Evolutionary conservation across 2,888 invertebrate genomes (phyloP).

Genomic region (Notocelia uddmanniana): DNA sequence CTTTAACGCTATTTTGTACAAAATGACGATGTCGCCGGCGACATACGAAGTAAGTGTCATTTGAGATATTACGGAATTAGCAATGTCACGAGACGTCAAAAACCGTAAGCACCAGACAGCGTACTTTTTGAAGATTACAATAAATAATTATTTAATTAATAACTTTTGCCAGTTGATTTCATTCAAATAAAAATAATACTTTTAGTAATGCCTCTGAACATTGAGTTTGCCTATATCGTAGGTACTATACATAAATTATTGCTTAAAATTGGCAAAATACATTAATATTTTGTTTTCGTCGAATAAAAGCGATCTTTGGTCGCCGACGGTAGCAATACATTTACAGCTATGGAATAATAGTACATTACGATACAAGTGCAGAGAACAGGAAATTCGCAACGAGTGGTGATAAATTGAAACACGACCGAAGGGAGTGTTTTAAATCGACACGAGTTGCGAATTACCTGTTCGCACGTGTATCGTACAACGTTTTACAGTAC

Average conservation of each 20-base stretch:
- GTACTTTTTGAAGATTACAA: background rate
- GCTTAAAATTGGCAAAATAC: conserved; percentile 23
- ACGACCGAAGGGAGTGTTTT: no score
- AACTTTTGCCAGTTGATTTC: background rate
- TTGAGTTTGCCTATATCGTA: conserved; percentile 1
- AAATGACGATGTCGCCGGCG: background rate
- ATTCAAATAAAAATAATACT: conserved; percentile 29
- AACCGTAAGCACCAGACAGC: no score
- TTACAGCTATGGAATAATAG: conserved; percentile 2
- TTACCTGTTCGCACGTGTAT: no score
- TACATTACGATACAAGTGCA: no score
- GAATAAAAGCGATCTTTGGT: conserved; percentile 11
- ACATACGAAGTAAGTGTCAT: background rate
- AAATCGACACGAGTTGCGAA: no score
- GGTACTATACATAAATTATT: conserved; percentile 17
- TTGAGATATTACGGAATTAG: background rate
- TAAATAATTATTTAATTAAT: conserved; percentile 9
- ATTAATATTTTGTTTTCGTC: conserved; percentile 2
- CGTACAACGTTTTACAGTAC: no score
- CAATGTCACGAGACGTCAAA: background rate
- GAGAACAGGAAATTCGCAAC: no score
- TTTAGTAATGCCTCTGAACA: conserved; percentile 19
- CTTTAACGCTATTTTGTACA: no score
- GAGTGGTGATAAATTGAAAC: no score
- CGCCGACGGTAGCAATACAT: conserved; percentile 1